Percentiles rank a stretch among this genome's conserved stretches.
phyloP scores from a whole-genome alignment of 2,113 vertebrate species.

The Myrmecophaga tridactyla region DNA sequence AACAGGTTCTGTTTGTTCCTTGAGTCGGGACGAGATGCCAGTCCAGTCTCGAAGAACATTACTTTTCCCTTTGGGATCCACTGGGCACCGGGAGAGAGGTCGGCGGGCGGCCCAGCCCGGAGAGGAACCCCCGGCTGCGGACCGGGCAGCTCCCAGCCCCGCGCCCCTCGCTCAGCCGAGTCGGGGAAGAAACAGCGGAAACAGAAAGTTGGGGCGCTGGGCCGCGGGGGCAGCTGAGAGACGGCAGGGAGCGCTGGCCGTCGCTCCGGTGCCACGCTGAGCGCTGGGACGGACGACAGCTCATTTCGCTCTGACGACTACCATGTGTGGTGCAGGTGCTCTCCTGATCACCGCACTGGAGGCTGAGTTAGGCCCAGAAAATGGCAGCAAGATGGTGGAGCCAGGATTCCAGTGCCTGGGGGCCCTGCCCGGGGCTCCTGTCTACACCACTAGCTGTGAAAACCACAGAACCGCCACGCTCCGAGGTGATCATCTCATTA shows the following conservation, averaged over 20 bases:
- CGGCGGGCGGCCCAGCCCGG: neutral
- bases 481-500: neutral
- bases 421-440: neutral
- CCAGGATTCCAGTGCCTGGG: neutral
- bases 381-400: neutral
- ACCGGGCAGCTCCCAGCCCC: no score
- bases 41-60: neutral
- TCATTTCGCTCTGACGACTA: neutral
- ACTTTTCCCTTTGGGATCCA: neutral
- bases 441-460: neutral
- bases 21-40: neutral
- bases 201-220: neutral
- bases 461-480: neutral
- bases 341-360: neutral
- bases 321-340: neutral
- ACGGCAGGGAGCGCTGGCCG: neutral
- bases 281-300: neutral
- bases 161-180: neutral
- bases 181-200: neutral
- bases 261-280: no score
- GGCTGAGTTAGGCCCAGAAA: neutral
- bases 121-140: neutral
- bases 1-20: neutral
- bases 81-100: neutral
- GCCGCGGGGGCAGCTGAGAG: neutral